Evolutionary conservation across 2,113 vertebrate genomes (phyloP).

Genomic region (Myiozetetes cayanensis): DNA sequence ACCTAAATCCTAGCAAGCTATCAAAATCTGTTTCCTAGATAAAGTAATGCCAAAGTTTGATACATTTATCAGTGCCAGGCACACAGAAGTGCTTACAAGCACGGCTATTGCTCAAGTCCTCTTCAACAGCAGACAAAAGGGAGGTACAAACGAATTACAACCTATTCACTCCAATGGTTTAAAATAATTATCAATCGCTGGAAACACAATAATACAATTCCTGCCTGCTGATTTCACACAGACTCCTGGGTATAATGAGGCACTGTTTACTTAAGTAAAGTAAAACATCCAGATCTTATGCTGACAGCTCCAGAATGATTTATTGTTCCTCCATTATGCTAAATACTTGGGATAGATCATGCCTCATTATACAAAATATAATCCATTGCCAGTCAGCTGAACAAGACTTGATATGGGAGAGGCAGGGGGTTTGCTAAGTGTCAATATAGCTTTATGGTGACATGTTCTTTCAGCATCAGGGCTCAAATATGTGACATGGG

Average conservation of each 20-base stretch:
- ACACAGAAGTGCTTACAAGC: conserved; percentile 1
- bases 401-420: no score
- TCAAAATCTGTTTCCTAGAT: conserved; percentile 71
- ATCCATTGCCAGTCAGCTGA: conserved; percentile 20
- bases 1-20: conserved; percentile 71
- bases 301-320: conserved; percentile 46
- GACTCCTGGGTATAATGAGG: conserved; percentile 18
- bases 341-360: conserved; percentile 35
- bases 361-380: conserved; percentile 57
- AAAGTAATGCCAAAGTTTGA: conserved; percentile 42
- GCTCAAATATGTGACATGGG: not conserved
- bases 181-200: conserved; percentile 44
- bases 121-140: conserved; percentile 18
- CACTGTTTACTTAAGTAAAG: conserved; percentile 35
- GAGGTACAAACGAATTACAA: conserved; percentile 23
- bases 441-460: not conserved
- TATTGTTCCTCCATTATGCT: conserved; percentile 59
- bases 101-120: conserved; percentile 16
- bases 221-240: conserved; percentile 22
- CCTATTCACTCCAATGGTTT: conserved; percentile 10
- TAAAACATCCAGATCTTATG: not conserved
- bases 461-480: not conserved
- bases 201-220: conserved; percentile 19
- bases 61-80: conserved; percentile 65
- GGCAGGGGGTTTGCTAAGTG: not conserved